These are phyloP conservation scores for Hemibagrus wyckioides DNA, from an alignment of 2,113 vertebrate species.

Conservation along the genomic window DNA sequence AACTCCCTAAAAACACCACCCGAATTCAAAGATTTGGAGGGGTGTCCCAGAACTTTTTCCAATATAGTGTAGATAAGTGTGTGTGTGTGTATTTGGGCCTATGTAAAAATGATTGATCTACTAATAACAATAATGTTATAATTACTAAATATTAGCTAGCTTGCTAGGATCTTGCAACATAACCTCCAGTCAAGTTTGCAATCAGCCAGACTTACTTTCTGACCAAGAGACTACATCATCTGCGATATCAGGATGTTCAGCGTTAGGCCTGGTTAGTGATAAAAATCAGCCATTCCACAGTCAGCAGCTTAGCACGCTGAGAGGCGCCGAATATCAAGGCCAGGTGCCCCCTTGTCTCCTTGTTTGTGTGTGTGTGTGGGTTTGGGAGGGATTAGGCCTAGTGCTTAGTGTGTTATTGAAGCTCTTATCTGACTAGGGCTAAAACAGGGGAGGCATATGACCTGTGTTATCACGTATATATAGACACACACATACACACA, in stretches of 20 bases:
- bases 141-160: background rate
- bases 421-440: constrained; percentile 22
- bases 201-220: background rate
- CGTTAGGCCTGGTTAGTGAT: background rate
- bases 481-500: background rate
- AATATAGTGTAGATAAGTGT: too few relatives aligned
- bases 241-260: background rate
- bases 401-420: constrained; percentile 14
- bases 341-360: background rate
- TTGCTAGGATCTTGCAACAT: background rate
- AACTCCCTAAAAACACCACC: too few relatives aligned
- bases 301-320: constrained; percentile 13
- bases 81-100: too few relatives aligned
- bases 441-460: constrained; percentile 44
- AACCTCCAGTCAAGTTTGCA: background rate
- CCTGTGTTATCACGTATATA: constrained; percentile 13
- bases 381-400: background rate
- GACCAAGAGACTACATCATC: background rate
- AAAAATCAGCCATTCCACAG: constrained; percentile 32
- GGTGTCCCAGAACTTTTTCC: too few relatives aligned
- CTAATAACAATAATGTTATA: too few relatives aligned
- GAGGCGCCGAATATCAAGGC: constrained; percentile 22
- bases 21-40: too few relatives aligned
- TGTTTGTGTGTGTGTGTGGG: background rate
- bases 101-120: too few relatives aligned